phyloP scores from a whole-genome alignment of 2,113 vertebrate genomes.

The Chloropsis cyanopogon region DNA sequence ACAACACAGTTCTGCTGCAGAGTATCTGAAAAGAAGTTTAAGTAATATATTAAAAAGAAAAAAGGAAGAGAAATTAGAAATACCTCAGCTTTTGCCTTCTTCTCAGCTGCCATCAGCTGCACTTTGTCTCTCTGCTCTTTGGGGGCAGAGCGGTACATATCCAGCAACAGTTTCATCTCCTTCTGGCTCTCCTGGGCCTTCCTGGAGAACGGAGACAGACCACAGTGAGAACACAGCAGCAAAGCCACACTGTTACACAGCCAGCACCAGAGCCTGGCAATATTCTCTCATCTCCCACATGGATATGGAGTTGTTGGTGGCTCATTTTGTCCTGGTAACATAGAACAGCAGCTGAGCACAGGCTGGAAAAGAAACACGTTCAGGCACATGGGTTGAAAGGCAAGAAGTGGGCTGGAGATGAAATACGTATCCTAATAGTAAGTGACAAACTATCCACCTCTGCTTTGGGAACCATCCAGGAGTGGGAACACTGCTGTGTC shows the following conservation, averaged over 20 bases:
- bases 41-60: neutral
- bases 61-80: neutral
- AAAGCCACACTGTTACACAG: neutral
- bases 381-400: neutral
- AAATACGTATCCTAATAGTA: neutral
- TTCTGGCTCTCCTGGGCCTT: constrained; percentile 96
- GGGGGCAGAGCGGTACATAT: constrained; percentile 96
- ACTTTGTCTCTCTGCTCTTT: constrained; percentile 98
- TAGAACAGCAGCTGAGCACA: neutral
- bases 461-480: neutral
- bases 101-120: constrained; percentile 97
- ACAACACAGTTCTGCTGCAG: neutral
- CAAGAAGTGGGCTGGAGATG: rapidly evolving
- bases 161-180: constrained; percentile 94
- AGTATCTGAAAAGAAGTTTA: neutral
- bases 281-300: neutral
- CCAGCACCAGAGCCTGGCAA: neutral
- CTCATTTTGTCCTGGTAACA: neutral
- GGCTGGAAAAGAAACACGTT: neutral
- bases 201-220: constrained; percentile 58
- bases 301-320: neutral
- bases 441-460: neutral
- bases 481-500: neutral
- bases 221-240: neutral
- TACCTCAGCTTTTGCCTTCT: constrained; percentile 95